These are phyloP conservation scores for Crematogaster levior DNA, from an alignment of 2,888 invertebrate species.

Conservation along the genomic window DNA sequence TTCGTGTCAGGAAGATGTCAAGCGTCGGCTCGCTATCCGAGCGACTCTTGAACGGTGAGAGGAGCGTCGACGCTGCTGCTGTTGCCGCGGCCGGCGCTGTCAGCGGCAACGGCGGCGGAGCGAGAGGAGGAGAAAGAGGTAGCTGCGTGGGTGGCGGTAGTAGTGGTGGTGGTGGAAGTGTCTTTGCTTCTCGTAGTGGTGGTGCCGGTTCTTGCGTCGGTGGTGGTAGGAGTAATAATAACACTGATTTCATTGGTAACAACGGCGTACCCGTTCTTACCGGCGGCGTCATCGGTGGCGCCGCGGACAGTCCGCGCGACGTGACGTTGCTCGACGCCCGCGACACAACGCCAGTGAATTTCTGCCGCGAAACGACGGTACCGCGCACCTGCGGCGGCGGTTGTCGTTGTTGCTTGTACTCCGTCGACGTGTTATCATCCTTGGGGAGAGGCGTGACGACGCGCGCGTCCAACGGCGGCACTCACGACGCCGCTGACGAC, in stretches of 20 bases:
- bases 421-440: neutral
- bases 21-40: constrained; percentile 78
- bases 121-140: constrained; percentile 31
- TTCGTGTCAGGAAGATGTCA: constrained; percentile 82
- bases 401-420: neutral
- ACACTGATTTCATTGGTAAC: neutral
- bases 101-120: constrained; percentile 56
- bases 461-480: constrained; percentile 5
- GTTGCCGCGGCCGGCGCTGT: constrained; percentile 54
- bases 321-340: constrained; percentile 56
- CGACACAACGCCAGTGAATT: constrained; percentile 58
- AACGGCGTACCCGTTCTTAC: constrained; percentile 51
- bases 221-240: constrained; percentile 19
- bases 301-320: constrained; percentile 58
- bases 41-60: constrained; percentile 82
- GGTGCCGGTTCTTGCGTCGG: constrained; percentile 47
- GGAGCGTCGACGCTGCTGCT: constrained; percentile 59
- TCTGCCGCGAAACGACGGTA: constrained; percentile 23
- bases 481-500: neutral
- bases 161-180: constrained; percentile 25
- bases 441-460: constrained; percentile 7
- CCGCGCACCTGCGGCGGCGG: neutral
- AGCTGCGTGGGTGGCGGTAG: constrained; percentile 50
- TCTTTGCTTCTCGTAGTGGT: neutral
- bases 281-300: constrained; percentile 62